Evolutionary conservation across 1,140 invertebrate genomes (phyloP).

Genomic region (Piezodorus guildinii): DNA sequence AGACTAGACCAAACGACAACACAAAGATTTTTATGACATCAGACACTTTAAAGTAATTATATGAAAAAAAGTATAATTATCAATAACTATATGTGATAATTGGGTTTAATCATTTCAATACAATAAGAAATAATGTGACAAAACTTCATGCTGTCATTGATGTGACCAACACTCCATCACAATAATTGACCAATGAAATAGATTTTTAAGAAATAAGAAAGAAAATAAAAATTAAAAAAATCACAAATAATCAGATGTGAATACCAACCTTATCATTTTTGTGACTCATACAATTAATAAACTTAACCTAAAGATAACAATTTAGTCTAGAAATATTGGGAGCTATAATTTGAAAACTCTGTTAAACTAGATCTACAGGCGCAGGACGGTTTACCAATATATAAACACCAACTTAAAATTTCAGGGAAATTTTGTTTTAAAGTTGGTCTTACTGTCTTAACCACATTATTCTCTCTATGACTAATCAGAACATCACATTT

Average conservation of each 20-base stretch:
- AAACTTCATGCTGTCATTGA: constrained; percentile 16
- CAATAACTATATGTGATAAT: no score
- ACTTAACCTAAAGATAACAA: constrained; percentile 18
- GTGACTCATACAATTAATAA: constrained; percentile 12
- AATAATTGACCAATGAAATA: constrained; percentile 11
- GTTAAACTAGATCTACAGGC: constrained; percentile 21
- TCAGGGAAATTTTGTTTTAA: constrained; percentile 19
- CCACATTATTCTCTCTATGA: constrained; percentile 18
- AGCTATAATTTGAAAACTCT: constrained; percentile 16
- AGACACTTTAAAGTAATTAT: no score
- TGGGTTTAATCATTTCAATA: neutral
- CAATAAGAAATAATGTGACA: neutral
- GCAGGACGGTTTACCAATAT: constrained; percentile 23
- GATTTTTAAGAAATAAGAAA: neutral
- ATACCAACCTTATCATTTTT: constrained; percentile 18
- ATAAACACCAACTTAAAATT: constrained; percentile 19
- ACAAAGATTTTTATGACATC: constrained; percentile 9
- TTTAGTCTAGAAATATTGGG: constrained; percentile 20
- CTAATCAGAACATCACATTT: constrained; percentile 22
- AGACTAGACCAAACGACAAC: constrained; percentile 21
- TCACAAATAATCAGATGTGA: constrained; percentile 3
- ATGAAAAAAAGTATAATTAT: no score
- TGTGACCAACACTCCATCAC: constrained; percentile 18
- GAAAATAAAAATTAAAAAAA: constrained; percentile 8
- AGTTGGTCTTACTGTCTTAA: constrained; percentile 22